These are phyloP conservation scores for Watsonalla cultraria DNA, from an alignment of 2,888 invertebrate species.

Conservation along the genomic window DNA sequence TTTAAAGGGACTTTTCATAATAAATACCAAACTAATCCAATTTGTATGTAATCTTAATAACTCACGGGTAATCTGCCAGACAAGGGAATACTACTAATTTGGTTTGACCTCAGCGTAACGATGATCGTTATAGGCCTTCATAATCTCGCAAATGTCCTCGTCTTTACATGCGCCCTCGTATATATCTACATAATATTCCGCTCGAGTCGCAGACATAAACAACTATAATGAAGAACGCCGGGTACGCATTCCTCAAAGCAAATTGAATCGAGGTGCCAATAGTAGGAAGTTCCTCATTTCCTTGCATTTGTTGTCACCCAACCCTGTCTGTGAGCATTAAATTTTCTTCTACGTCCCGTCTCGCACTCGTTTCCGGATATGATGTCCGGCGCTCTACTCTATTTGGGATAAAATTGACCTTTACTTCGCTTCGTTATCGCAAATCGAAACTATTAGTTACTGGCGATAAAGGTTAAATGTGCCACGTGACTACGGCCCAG, in stretches of 20 bases:
- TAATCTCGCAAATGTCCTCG: background rate
- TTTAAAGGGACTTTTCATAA: background rate
- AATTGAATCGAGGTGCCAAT: conserved; percentile 68
- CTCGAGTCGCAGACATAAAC: conserved; percentile 17
- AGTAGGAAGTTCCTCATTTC: conserved; percentile 72
- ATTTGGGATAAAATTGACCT: conserved; percentile 53
- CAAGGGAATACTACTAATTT: background rate
- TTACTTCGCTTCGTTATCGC: conserved; percentile 39
- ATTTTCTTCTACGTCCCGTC: conserved; percentile 57
- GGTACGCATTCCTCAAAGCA: conserved; percentile 43
- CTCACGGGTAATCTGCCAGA: background rate
- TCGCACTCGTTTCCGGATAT: conserved; percentile 50
- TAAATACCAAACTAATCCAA: background rate
- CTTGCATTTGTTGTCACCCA: conserved; percentile 64
- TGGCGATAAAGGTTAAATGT: conserved; percentile 17
- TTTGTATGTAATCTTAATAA: background rate
- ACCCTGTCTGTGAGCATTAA: conserved; percentile 54
- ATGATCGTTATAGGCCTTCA: background rate
- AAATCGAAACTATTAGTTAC: conserved; percentile 46
- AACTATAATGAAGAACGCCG: conserved; percentile 27
- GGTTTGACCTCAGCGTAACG: background rate
- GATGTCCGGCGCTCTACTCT: conserved; percentile 44
- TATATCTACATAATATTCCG: conserved; percentile 1
- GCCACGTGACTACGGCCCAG: background rate
- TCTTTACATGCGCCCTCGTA: background rate